Evolutionary conservation across 2,797 vertebrate genomes (phyloP).

Genomic region (Mycteria americana): DNA sequence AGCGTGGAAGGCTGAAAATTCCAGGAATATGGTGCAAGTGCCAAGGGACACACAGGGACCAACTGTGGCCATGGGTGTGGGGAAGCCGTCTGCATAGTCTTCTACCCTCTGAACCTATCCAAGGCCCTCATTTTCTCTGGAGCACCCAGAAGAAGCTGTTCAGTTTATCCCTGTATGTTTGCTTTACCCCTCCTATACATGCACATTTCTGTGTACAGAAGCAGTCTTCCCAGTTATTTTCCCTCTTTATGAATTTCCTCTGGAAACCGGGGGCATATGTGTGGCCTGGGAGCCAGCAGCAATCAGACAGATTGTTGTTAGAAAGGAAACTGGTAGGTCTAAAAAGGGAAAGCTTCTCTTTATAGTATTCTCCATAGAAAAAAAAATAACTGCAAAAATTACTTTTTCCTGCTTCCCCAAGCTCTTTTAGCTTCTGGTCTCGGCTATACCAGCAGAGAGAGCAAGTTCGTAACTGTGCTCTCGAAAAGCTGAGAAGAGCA

Average conservation of each 20-base stretch:
- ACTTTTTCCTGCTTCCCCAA: slow-evolving; percentile 1
- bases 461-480: not conserved
- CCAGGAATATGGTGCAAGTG: not conserved
- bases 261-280: not conserved
- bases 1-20: not conserved
- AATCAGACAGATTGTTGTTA: not conserved
- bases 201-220: not conserved
- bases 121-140: not conserved
- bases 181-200: accelerated
- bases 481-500: slow-evolving; percentile 25
- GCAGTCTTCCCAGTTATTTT: not conserved
- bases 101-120: not conserved
- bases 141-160: not conserved
- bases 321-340: not conserved
- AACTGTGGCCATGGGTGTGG: not conserved
- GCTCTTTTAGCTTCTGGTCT: slow-evolving; percentile 3
- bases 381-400: not conserved
- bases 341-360: not conserved
- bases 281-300: not conserved
- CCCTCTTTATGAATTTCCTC: not conserved
- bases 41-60: not conserved
- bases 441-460: not conserved
- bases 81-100: not conserved
- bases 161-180: not conserved
- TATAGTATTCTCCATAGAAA: not conserved